phyloP scores from a whole-genome alignment of 23 tunicate species.

The Clavelina lepadiformis region DNA sequence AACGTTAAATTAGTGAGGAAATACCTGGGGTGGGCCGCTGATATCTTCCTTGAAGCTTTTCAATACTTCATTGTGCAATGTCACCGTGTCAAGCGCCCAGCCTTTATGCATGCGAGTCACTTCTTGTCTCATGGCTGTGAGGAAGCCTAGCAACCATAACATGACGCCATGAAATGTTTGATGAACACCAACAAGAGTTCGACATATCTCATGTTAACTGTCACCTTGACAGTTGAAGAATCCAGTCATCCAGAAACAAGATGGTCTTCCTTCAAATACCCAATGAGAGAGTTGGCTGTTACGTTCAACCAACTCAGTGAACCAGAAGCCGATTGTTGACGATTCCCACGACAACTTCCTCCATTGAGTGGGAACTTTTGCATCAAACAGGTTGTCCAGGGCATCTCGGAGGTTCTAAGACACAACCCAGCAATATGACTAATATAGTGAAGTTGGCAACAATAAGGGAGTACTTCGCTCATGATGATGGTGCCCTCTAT shows the following conservation, averaged over 20 bases:
- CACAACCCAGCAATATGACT: too few relatives aligned
- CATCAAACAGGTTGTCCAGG: slow-evolving; percentile 93
- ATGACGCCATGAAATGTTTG: neutral
- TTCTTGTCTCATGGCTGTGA: slow-evolving; percentile 99
- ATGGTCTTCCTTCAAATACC: slow-evolving; percentile 92
- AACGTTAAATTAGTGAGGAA: too few relatives aligned
- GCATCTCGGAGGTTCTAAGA: slow-evolving; percentile 85
- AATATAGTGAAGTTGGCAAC: neutral
- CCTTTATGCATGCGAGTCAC: slow-evolving; percentile 99
- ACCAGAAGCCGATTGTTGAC: slow-evolving; percentile 99
- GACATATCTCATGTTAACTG: neutral
- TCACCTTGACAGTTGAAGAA: slow-evolving; percentile 95
- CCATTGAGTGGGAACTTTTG: slow-evolving; percentile 94
- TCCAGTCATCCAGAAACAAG: slow-evolving; percentile 99
- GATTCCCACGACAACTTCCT: slow-evolving; percentile 96
- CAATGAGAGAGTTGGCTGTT: slow-evolving; percentile 82
- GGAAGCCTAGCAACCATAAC: slow-evolving; percentile 84
- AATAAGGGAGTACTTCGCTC: slow-evolving; percentile 75
- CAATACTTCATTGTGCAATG: slow-evolving; percentile 90
- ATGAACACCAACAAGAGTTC: neutral
- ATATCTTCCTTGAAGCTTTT: slow-evolving; percentile 89
- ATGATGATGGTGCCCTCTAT: slow-evolving; percentile 99
- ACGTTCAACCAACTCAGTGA: slow-evolving; percentile 86
- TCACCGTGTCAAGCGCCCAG: slow-evolving; percentile 98
- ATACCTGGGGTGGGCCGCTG: slow-evolving; percentile 67